Conservation (phyloP, 2,888 invertebrate genomes). For the Clanis bilineata region DNA sequence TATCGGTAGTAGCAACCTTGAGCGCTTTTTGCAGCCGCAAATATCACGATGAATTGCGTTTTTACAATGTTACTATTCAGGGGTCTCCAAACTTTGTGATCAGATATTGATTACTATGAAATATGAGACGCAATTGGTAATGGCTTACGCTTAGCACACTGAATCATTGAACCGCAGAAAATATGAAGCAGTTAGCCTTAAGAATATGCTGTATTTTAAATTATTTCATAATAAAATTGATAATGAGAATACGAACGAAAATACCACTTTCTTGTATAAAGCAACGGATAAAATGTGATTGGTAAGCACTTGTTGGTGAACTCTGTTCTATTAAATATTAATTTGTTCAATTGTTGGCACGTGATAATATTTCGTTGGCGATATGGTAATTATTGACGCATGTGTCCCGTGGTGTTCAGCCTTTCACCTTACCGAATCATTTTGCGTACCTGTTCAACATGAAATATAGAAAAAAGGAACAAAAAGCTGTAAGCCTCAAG, state of each 20-base stretch:
- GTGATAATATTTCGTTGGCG: constrained; percentile 6
- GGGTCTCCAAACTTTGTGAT: background rate
- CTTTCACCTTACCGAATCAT: background rate
- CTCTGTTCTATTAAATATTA: background rate
- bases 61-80: constrained; percentile 2
- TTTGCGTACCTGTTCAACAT: background rate
- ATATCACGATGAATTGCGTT: constrained; percentile 16
- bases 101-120: background rate
- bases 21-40: constrained; percentile 16
- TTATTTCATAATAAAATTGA: background rate
- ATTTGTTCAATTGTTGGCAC: background rate
- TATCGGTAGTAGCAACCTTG: constrained; percentile 12
- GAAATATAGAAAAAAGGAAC: background rate
- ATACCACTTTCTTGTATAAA: background rate
- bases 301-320: background rate
- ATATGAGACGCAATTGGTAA: background rate
- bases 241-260: background rate
- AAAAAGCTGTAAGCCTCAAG: background rate
- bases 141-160: background rate
- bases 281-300: background rate
- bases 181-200: background rate
- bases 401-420: background rate
- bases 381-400: background rate
- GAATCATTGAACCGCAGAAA: background rate
- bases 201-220: background rate